Conservation (phyloP, 2,113 vertebrate species). For the Microtus oregoni region DNA sequence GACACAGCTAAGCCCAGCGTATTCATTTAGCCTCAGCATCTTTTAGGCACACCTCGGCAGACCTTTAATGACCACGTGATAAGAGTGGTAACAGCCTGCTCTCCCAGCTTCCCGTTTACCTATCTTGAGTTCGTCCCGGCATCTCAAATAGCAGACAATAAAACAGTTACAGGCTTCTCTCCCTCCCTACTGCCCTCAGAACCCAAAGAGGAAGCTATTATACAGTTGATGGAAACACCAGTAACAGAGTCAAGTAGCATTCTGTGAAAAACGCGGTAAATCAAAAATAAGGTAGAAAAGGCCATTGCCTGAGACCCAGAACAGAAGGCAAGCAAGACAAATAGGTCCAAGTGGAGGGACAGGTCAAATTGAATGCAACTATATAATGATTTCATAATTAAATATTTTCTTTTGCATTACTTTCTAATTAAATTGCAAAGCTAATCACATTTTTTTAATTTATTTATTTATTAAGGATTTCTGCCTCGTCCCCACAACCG, state of each 20-base stretch:
- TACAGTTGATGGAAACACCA: neutral
- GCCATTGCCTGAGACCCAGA: neutral
- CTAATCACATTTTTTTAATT: conserved; percentile 16
- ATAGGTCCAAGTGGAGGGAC: neutral
- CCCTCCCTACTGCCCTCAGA: neutral
- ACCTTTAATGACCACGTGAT: neutral
- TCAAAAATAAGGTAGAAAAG: neutral
- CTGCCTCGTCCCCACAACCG: no score
- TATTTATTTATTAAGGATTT: no score
- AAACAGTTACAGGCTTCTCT: conserved; percentile 23
- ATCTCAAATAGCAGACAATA: conserved; percentile 43
- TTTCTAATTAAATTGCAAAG: conserved; percentile 58
- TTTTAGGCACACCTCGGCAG: neutral
- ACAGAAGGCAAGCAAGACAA: neutral
- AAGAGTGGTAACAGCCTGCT: neutral
- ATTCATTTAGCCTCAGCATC: neutral
- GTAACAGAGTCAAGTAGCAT: conserved; percentile 14
- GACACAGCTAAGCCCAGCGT: neutral
- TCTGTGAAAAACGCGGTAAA: neutral
- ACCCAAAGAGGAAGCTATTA: conserved; percentile 7
- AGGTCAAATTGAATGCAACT: neutral
- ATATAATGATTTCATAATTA: conserved; percentile 43
- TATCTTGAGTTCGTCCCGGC: neutral
- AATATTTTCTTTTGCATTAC: conserved; percentile 60
- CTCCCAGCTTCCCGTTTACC: neutral